Evolutionary conservation across 2,888 invertebrate genomes (phyloP).

Genomic region (Sympetrum striolatum): DNA sequence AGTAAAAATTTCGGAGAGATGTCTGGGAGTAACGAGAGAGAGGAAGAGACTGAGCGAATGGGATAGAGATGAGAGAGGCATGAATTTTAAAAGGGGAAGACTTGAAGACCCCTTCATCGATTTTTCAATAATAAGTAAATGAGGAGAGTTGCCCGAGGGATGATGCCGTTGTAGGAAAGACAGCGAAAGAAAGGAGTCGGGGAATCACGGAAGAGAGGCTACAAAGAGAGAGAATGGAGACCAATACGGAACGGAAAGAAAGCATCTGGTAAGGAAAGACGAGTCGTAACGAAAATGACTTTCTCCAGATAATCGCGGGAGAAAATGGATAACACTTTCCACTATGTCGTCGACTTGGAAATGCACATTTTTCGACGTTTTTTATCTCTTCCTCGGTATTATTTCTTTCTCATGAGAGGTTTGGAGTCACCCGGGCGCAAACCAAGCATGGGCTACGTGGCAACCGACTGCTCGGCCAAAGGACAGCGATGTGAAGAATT

Average conservation of each 20-base stretch:
- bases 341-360: not conserved
- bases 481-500: too few relatives aligned
- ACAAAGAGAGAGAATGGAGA: not conserved
- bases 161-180: not conserved
- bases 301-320: not conserved
- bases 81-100: not conserved
- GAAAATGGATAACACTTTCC: not conserved
- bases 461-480: too few relatives aligned
- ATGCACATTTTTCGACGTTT: not conserved
- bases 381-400: not conserved
- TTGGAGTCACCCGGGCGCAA: too few relatives aligned
- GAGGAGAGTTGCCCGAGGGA: not conserved
- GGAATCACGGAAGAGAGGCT: not conserved
- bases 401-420: not conserved
- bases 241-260: not conserved
- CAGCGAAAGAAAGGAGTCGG: not conserved
- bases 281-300: not conserved
- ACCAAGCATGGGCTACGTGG: too few relatives aligned
- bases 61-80: not conserved
- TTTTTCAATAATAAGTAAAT: not conserved
- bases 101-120: not conserved
- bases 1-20: not conserved
- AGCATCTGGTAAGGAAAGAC: not conserved
- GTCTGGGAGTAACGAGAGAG: not conserved
- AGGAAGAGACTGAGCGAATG: not conserved